A percentile compares a stretch with the other conserved stretches of the same genome.
Conservation (phyloP, 2,888 invertebrate genomes). For the Ceramica pisi region DNA sequence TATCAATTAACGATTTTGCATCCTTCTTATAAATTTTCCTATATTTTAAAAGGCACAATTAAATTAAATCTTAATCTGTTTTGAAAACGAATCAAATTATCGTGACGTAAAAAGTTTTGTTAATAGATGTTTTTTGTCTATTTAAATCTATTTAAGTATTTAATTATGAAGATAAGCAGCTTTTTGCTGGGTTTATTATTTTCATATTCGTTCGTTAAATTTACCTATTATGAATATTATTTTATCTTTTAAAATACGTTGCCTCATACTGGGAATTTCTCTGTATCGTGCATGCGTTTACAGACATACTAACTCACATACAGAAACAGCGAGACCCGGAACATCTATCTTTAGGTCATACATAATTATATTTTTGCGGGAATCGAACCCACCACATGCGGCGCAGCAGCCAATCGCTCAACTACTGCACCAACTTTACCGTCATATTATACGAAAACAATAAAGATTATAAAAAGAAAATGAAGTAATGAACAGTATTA, state of each 20-base stretch:
- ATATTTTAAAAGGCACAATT: conserved; percentile 1
- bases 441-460: conserved; percentile 13
- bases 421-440: too few species aligned
- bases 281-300: too few species aligned
- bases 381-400: too few species aligned
- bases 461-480: too few species aligned
- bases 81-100: neutral
- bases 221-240: neutral
- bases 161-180: neutral
- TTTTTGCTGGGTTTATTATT: neutral
- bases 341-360: too few species aligned
- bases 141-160: neutral
- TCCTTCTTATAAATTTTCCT: neutral
- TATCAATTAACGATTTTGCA: conserved; percentile 16
- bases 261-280: too few species aligned
- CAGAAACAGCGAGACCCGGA: too few species aligned
- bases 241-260: too few species aligned
- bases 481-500: neutral
- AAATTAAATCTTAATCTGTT: neutral
- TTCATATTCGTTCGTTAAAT: neutral
- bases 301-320: too few species aligned
- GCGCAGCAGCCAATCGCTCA: too few species aligned
- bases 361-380: too few species aligned
- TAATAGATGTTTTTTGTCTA: conserved; percentile 1
- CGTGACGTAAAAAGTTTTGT: neutral